These are phyloP conservation scores for Drosophila nikananu DNA, from an alignment of 1,140 invertebrate species.

Conservation along the genomic window DNA sequence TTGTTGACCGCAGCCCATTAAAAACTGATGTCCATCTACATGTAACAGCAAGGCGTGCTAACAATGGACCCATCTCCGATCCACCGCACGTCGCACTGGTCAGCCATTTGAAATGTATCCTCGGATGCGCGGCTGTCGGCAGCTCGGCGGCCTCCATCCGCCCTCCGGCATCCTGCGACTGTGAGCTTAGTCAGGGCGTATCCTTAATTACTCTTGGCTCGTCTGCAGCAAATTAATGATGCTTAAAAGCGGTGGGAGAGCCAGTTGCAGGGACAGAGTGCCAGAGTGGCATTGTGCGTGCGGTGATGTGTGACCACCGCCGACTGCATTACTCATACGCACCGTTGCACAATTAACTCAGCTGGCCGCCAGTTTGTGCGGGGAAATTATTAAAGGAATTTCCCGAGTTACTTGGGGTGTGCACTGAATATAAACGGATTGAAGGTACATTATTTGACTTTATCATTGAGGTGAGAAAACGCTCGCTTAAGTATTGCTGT, in stretches of 20 bases:
- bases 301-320: conserved; percentile 40
- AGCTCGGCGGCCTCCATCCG: conserved; percentile 19
- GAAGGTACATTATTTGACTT: not conserved
- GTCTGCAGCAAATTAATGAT: conserved; percentile 70
- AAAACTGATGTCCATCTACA: conserved; percentile 49
- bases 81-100: conserved; percentile 24
- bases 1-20: conserved; percentile 69
- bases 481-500: not conserved
- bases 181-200: conserved; percentile 26
- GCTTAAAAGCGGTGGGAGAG: conserved; percentile 59
- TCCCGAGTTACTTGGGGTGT: not conserved
- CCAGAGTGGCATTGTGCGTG: conserved; percentile 16
- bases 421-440: not conserved
- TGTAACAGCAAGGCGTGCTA: conserved; percentile 10
- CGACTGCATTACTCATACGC: conserved; percentile 76
- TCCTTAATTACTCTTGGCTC: conserved; percentile 74
- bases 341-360: conserved; percentile 66
- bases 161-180: conserved; percentile 27
- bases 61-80: conserved; percentile 47
- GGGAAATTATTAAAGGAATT: conserved; percentile 41
- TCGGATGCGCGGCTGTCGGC: conserved; percentile 26
- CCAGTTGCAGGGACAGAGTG: conserved; percentile 3
- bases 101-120: conserved; percentile 37
- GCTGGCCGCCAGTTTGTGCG: conserved; percentile 43
- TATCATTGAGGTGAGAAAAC: not conserved